Evolutionary conservation across 1,140 invertebrate species (phyloP).

Genomic region (Bombus turneri): DNA sequence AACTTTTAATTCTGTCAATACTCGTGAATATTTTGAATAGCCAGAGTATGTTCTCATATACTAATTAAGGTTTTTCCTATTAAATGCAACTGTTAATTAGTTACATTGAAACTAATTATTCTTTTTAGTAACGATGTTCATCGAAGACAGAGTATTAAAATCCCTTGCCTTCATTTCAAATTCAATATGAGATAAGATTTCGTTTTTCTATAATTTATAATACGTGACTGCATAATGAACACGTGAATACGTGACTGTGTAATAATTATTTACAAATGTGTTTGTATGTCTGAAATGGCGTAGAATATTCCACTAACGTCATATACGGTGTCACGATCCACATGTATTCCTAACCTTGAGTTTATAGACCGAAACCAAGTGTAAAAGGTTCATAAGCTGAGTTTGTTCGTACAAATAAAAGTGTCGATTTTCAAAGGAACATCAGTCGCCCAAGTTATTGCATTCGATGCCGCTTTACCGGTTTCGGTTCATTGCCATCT

Average conservation of each 20-base stretch:
- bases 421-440: not conserved
- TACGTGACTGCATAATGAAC: not conserved
- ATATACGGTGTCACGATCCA: not conserved
- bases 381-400: not conserved
- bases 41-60: not conserved
- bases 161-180: not conserved
- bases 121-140: too few relatives aligned
- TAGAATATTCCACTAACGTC: too few relatives aligned
- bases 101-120: not conserved
- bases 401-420: not conserved
- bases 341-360: not conserved
- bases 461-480: not conserved
- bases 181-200: not conserved
- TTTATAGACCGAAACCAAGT: not conserved
- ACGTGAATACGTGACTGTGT: not conserved
- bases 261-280: not conserved
- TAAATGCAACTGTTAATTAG: not conserved
- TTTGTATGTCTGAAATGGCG: not conserved
- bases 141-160: not conserved
- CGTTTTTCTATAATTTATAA: too few relatives aligned
- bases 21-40: not conserved
- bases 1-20: not conserved
- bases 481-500: not conserved
- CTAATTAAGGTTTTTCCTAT: not conserved
- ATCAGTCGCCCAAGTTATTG: not conserved